Conservation (phyloP, 2,888 invertebrate species). For the Sipunculus nudus region DNA sequence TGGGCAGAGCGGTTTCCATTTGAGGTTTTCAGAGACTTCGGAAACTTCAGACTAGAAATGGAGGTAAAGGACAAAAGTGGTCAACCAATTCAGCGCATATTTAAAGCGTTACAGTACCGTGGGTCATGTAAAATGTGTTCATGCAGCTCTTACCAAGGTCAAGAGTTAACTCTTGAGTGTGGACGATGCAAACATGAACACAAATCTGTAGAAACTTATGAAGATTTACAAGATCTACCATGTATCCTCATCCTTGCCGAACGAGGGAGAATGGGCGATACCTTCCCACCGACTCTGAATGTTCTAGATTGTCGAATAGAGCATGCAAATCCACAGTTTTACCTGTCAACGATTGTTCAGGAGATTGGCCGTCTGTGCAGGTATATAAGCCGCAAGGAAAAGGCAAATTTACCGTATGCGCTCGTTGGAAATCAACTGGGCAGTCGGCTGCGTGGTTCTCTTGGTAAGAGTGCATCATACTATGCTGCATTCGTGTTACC, state of each 20-base stretch:
- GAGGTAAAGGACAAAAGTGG: neutral
- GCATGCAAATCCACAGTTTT: neutral
- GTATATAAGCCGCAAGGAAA: neutral
- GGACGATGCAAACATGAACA: slow-evolving; percentile 13
- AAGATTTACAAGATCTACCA: slow-evolving; percentile 17
- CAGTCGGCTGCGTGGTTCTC: neutral
- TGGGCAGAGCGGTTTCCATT: neutral
- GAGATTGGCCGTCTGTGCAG: slow-evolving; percentile 22
- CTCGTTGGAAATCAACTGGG: slow-evolving; percentile 6
- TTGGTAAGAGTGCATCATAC: slow-evolving; percentile 4
- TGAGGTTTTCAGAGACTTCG: slow-evolving; percentile 3
- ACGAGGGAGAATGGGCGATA: slow-evolving; percentile 23
- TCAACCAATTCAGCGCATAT: no score
- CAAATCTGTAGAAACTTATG: slow-evolving; percentile 4
- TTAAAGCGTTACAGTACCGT: neutral
- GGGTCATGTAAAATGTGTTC: neutral
- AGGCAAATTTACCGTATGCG: slow-evolving; percentile 10
- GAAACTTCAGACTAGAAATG: neutral
- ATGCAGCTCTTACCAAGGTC: neutral
- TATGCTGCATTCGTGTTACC: neutral
- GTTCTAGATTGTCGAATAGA: slow-evolving; percentile 18
- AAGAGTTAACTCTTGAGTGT: slow-evolving; percentile 3
- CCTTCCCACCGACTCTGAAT: slow-evolving; percentile 21
- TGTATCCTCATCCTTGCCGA: slow-evolving; percentile 21
- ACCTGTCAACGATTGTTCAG: slow-evolving; percentile 10